phyloP scores from a whole-genome alignment of 2,888 invertebrate species.

The Drosophila aldrichi region DNA sequence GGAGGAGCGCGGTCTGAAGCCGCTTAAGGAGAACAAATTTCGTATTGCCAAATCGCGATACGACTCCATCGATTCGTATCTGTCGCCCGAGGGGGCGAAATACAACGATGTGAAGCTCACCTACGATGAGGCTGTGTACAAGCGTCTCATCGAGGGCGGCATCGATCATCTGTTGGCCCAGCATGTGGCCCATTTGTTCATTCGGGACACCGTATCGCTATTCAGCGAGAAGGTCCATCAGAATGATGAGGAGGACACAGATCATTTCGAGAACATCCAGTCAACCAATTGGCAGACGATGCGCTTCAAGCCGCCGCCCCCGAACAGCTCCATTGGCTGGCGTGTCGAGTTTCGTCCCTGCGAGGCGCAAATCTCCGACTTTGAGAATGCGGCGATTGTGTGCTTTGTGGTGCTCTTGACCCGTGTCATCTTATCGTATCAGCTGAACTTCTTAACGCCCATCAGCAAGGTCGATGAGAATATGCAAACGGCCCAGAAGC shows the following conservation, averaged over 20 bases:
- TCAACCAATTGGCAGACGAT: slow-evolving; percentile 99
- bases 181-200: slow-evolving; percentile 99
- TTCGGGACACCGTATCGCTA: slow-evolving; percentile 97
- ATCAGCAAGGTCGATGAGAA: slow-evolving; percentile 99
- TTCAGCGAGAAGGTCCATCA: slow-evolving; percentile 98
- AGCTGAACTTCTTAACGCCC: slow-evolving; percentile 97
- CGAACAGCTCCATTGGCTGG: slow-evolving; percentile 98
- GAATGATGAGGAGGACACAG: slow-evolving; percentile 96
- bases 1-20: slow-evolving; percentile 94
- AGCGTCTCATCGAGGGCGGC: slow-evolving; percentile 93
- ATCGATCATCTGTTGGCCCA: slow-evolving; percentile 97
- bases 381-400: slow-evolving; percentile 99
- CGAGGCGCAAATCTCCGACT: slow-evolving; percentile 99
- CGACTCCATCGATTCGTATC: slow-evolving; percentile 98
- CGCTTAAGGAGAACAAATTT: slow-evolving; percentile 91
- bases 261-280: slow-evolving; percentile 99
- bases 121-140: slow-evolving; percentile 93
- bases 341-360: slow-evolving; percentile 99
- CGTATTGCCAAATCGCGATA: slow-evolving; percentile 97
- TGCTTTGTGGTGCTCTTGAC: slow-evolving; percentile 99
- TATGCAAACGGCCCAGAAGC: slow-evolving; percentile 97
- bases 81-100: slow-evolving; percentile 94
- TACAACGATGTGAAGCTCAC: slow-evolving; percentile 97
- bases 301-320: slow-evolving; percentile 99
- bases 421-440: slow-evolving; percentile 97